Evolutionary conservation across 1,140 invertebrate genomes (phyloP), one percentile per base, ranked within the genome.

Genomic region (Oedothorax gibbosus): DNA sequence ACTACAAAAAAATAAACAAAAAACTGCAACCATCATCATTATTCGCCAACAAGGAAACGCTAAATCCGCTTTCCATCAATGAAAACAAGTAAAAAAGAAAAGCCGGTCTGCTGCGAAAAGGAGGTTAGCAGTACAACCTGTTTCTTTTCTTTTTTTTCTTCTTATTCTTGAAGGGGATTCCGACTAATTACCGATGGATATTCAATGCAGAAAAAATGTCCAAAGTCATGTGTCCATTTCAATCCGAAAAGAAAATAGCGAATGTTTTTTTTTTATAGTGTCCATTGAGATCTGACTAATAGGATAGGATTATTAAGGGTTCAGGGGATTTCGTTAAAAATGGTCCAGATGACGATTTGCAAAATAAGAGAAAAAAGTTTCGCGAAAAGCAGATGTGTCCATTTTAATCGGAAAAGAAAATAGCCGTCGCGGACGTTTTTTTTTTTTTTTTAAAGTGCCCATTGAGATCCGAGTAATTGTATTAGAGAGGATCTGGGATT

Each of bases 51-150:
- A 71, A 10, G 10, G 54, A 53, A 9, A 18, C 69, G 69, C 51
- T 51, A 53, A 71, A 71, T 54, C 18, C 14, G n/a, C 21, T 50
- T 15, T 71, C 35, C 35, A 35, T 20, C 14, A 9, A 71, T 21
- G 69, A 15, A 11, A 53, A 15, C 15, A 71, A 53, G 57, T 66
- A 60, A 15, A 71, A 76, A 51, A 60, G 69, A 72, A 53, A 21
- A 57, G 64, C 50, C 71, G 50, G 57, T 84, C 62, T 73, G 81
- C 18, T 53, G 50, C 7, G 76, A 84, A 84, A 84, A 21, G 81
- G 81, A 76, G 81, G 81, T 84, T 84, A 84, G 72, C 71, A 60
- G 81, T 75, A 76, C 81, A 84, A 84, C 81, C 81, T 84, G 81
- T 84, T 84, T 72, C 62, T 84, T 75, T 53, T 81, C 50, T 71